These are phyloP conservation scores for Pogoniulus pusillus DNA, from an alignment of 2,797 vertebrate species.

Conservation along the genomic window DNA sequence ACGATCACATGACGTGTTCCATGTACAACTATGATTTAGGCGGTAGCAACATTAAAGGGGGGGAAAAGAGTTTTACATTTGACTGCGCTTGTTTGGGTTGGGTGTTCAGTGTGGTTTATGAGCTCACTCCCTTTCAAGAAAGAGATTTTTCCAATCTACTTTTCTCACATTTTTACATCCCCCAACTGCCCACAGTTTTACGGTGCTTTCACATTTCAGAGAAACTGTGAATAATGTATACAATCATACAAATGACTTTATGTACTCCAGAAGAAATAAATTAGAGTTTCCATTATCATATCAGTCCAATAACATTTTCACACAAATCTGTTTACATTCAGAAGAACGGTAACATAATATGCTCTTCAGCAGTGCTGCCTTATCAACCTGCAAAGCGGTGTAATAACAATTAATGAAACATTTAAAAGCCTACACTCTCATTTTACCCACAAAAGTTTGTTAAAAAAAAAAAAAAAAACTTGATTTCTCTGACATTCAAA, in stretches of 20 bases:
- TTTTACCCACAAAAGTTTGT: conserved; percentile 75
- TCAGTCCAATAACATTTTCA: conserved; percentile 79
- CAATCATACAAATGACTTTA: conserved; percentile 76
- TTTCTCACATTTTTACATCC: conserved; percentile 40
- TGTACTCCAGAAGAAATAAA: conserved; percentile 79
- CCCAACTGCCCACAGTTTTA: conserved; percentile 69
- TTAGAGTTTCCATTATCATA: conserved; percentile 80
- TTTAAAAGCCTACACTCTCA: conserved; percentile 71
- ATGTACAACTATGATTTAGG: conserved; percentile 50
- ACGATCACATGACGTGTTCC: conserved; percentile 49
- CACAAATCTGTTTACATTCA: conserved; percentile 80
- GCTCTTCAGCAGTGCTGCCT: conserved; percentile 71
- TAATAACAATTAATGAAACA: conserved; percentile 76
- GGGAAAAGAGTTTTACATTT: conserved; percentile 6
- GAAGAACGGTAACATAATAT: conserved; percentile 75
- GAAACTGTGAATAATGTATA: conserved; percentile 73
- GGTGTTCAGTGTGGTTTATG: neutral
- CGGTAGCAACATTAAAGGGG: neutral
- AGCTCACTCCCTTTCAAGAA: neutral
- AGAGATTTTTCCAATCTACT: conserved; percentile 42
- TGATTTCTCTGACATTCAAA: conserved; percentile 81
- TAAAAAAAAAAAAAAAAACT: conserved; percentile 74
- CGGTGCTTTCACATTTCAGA: conserved; percentile 66
- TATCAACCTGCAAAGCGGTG: conserved; percentile 72
- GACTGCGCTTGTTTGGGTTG: neutral